Evolutionary conservation across 2,888 invertebrate genomes (phyloP).

Genomic region (Neoascia interrupta): DNA sequence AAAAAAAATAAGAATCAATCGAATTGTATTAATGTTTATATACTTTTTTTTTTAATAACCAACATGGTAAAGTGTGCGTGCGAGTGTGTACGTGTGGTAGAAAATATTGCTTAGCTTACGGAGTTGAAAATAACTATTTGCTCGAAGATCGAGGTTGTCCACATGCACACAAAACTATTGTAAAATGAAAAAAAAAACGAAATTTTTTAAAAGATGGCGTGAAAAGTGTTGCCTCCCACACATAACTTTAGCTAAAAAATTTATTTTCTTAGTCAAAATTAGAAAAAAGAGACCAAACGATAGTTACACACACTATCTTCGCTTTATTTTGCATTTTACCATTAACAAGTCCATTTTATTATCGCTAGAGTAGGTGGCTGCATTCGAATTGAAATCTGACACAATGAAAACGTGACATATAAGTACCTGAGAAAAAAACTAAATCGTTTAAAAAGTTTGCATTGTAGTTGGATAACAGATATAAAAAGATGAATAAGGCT

Average conservation of each 20-base stretch:
- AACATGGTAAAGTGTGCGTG: constrained; percentile 40
- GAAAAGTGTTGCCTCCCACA: constrained; percentile 17
- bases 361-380: constrained; percentile 31
- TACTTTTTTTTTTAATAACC: no score
- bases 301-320: constrained; percentile 21
- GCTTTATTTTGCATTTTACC: no score
- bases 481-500: no score
- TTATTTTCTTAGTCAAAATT: constrained; percentile 20
- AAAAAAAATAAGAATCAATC: constrained; percentile 26
- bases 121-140: no score
- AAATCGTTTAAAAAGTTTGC: no score
- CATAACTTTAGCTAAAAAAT: constrained; percentile 22
- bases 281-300: constrained; percentile 11
- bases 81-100: constrained; percentile 39
- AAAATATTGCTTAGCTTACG: constrained; percentile 31
- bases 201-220: no score
- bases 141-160: constrained; percentile 8
- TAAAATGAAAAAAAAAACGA: constrained; percentile 1
- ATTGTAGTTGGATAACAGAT: constrained; percentile 36
- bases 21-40: constrained; percentile 58
- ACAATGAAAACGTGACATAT: constrained; percentile 64
- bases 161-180: constrained; percentile 1
- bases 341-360: constrained; percentile 22
- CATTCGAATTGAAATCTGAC: constrained; percentile 61
- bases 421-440: constrained; percentile 65